Percentiles rank a stretch among this genome's conserved stretches.
phyloP scores from a whole-genome alignment of 2,797 vertebrate genomes.

The Zenarchopterus dispar region DNA sequence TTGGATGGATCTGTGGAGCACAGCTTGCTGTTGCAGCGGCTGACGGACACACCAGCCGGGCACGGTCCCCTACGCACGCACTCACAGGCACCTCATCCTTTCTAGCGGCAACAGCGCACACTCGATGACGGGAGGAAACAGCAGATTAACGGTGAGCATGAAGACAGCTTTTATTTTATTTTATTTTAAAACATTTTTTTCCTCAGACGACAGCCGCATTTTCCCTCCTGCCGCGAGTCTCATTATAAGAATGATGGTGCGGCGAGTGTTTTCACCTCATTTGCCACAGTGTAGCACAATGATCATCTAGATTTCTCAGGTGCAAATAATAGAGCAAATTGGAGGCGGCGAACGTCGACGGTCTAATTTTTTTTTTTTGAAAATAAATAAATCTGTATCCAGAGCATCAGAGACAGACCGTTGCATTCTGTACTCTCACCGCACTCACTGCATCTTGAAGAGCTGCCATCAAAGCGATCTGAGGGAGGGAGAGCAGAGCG shows the following conservation, averaged over 20 bases:
- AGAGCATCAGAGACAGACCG: conserved; percentile 30
- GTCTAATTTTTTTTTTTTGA: conserved; percentile 4
- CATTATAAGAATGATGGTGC: conserved; percentile 54
- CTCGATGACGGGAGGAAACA: conserved; percentile 19
- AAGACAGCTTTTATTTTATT: not conserved
- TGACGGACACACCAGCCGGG: conserved; percentile 58
- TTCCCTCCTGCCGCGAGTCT: not conserved
- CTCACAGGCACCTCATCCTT: conserved; percentile 34
- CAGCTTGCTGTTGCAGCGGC: conserved; percentile 75
- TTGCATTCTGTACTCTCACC: conserved; percentile 32
- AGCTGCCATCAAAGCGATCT: conserved; percentile 30
- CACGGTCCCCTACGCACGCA: conserved; percentile 43
- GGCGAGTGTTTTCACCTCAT: conserved; percentile 46
- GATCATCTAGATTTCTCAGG: conserved; percentile 49
- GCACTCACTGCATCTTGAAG: conserved; percentile 46
- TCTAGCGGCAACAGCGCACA: conserved; percentile 40
- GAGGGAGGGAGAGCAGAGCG: conserved; percentile 19
- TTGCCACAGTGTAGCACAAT: conserved; percentile 41
- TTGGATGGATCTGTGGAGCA: conserved; percentile 63
- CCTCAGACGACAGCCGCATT: not conserved
- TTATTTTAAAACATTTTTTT: accelerated
- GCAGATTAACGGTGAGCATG: conserved; percentile 62
- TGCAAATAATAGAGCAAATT: conserved; percentile 25
- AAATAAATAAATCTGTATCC: conserved; percentile 1
- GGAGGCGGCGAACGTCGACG: conserved; percentile 32